phyloP scores from a whole-genome alignment of 2,113 vertebrate species.

The Osmerus eperlanus region DNA sequence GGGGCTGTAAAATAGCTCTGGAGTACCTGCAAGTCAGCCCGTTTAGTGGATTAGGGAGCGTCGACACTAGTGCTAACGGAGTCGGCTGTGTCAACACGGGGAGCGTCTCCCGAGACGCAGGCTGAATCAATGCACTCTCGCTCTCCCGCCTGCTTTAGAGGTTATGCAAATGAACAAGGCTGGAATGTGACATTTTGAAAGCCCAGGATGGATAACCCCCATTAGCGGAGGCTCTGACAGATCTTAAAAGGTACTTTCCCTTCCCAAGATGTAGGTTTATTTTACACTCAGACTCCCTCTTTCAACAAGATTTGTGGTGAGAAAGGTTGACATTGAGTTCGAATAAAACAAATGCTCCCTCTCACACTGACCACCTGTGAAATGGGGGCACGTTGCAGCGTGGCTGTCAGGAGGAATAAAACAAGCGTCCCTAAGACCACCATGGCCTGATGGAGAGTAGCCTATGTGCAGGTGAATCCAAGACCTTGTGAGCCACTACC shows the following conservation, averaged over 20 bases:
- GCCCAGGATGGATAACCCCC: conserved; percentile 74
- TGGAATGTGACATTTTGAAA: conserved; percentile 78
- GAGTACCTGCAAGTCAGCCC: conserved; percentile 50
- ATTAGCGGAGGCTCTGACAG: conserved; percentile 73
- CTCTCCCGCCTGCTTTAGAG: conserved; percentile 61
- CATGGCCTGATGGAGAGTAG: no score
- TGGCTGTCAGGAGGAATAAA: conserved; percentile 41
- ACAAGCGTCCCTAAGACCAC: background rate
- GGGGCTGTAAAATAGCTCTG: conserved; percentile 52
- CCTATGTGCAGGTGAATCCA: no score
- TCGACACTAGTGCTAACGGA: conserved; percentile 57
- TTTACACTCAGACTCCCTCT: conserved; percentile 37
- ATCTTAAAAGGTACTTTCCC: conserved; percentile 75
- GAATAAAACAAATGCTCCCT: conserved; percentile 66
- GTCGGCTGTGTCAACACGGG: conserved; percentile 69
- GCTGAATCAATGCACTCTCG: conserved; percentile 69
- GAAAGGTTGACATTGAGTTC: conserved; percentile 59
- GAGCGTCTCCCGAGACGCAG: conserved; percentile 58
- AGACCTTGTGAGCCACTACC: no score
- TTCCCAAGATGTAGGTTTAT: conserved; percentile 60
- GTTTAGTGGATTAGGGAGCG: conserved; percentile 72
- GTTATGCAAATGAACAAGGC: conserved; percentile 75
- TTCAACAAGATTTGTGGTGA: conserved; percentile 69
- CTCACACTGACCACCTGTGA: conserved; percentile 48
- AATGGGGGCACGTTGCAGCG: conserved; percentile 42